A percentile compares a stretch with the other conserved stretches of the same genome.
These are phyloP conservation scores for Acleris literana DNA, from an alignment of 2,888 invertebrate species.

Conservation along the genomic window DNA sequence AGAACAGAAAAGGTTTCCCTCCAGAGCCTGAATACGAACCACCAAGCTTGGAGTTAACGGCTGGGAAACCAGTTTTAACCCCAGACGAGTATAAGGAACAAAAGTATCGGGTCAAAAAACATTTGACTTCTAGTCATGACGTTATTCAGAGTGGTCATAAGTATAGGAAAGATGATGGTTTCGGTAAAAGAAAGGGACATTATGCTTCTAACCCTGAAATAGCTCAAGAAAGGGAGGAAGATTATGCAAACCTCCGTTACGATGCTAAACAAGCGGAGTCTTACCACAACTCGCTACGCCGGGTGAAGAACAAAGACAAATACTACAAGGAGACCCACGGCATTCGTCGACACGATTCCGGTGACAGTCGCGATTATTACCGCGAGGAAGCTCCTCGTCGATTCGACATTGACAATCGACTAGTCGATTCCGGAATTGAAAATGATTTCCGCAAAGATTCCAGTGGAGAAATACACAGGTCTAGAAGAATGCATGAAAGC, in stretches of 20 bases:
- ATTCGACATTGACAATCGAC: slow-evolving; percentile 83
- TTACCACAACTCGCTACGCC: slow-evolving; percentile 85
- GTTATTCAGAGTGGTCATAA: slow-evolving; percentile 71
- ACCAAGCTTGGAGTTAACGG: slow-evolving; percentile 85
- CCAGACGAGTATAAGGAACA: slow-evolving; percentile 84
- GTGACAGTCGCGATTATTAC: slow-evolving; percentile 80
- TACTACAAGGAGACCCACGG: slow-evolving; percentile 63
- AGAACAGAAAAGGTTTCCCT: slow-evolving; percentile 69
- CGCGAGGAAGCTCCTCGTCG: slow-evolving; percentile 73
- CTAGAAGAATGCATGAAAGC: slow-evolving; percentile 79
- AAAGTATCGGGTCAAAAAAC: slow-evolving; percentile 75
- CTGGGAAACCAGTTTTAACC: slow-evolving; percentile 82
- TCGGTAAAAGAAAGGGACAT: slow-evolving; percentile 77
- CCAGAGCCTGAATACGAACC: slow-evolving; percentile 85
- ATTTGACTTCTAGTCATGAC: slow-evolving; percentile 79
- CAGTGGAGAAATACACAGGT: slow-evolving; percentile 78
- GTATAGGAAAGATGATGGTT: slow-evolving; percentile 74
- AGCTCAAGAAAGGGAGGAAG: slow-evolving; percentile 76
- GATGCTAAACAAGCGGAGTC: slow-evolving; percentile 70
- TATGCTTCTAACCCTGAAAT: slow-evolving; percentile 86
- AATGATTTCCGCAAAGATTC: slow-evolving; percentile 91
- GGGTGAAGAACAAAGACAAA: slow-evolving; percentile 81
- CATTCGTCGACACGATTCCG: slow-evolving; percentile 72
- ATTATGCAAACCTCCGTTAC: slow-evolving; percentile 73
- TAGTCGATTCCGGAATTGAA: slow-evolving; percentile 91